Conservation (phyloP, 2,797 vertebrate genomes). For the Margarornis squamiger region DNA sequence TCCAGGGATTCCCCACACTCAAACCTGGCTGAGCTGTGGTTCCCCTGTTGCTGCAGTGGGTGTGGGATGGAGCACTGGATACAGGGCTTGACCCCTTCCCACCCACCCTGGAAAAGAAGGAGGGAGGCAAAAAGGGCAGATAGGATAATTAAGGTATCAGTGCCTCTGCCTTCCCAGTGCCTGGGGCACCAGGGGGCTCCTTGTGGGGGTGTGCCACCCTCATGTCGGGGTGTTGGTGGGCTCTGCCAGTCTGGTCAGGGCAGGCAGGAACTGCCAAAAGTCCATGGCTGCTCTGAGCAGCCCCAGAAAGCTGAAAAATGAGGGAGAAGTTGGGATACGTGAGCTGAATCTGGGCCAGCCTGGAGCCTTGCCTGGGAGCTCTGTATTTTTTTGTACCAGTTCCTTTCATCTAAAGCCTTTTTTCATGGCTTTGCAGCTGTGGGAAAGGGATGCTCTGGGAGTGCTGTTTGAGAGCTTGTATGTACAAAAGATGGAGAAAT, state of each 20-base stretch:
- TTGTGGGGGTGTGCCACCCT: not conserved
- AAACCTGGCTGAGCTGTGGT: not conserved
- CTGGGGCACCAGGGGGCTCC: not conserved
- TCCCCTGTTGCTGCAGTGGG: not conserved
- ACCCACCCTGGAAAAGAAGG: rapidly evolving
- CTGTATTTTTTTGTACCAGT: not conserved
- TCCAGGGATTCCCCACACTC: rapidly evolving
- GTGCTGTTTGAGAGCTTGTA: rapidly evolving
- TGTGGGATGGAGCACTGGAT: not conserved
- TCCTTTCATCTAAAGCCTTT: not conserved
- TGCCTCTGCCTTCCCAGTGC: rapidly evolving
- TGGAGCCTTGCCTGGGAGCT: not conserved
- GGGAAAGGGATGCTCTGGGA: not conserved
- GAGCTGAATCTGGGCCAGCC: not conserved
- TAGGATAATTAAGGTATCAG: rapidly evolving
- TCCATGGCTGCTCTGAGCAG: not conserved
- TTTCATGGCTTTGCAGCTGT: not conserved
- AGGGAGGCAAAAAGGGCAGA: not conserved
- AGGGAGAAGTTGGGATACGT: not conserved
- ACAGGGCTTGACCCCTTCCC: not conserved
- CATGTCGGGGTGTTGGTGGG: rapidly evolving
- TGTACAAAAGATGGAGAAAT: not conserved
- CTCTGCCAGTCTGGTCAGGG: not conserved
- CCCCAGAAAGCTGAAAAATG: not conserved
- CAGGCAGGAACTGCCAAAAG: not conserved